phyloP scores from a whole-genome alignment of 2,797 vertebrate genomes.

The Xenops minutus region DNA sequence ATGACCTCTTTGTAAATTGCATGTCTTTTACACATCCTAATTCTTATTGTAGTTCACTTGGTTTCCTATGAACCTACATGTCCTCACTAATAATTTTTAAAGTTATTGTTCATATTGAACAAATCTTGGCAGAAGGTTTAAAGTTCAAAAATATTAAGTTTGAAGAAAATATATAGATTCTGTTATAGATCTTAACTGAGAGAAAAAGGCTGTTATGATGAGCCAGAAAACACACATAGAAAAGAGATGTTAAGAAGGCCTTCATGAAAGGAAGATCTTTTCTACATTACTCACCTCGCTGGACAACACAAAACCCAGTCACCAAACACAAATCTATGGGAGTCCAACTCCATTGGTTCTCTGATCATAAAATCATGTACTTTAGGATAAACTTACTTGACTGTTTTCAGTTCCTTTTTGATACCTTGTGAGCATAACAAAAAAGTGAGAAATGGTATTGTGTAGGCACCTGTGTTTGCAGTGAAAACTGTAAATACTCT shows the following conservation, averaged over 20 bases:
- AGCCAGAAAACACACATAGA: background rate
- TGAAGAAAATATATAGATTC: background rate
- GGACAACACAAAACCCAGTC: background rate
- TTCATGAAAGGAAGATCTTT: background rate
- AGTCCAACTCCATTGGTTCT: background rate
- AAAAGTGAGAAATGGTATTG: background rate
- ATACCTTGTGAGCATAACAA: background rate
- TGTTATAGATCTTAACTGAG: background rate
- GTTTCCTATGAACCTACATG: background rate
- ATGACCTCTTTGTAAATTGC: background rate
- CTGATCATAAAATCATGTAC: background rate
- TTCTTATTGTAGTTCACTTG: background rate
- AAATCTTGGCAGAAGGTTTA: background rate
- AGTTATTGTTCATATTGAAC: background rate
- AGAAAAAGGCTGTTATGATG: background rate
- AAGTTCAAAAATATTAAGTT: background rate
- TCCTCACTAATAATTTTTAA: background rate
- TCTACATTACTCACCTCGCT: background rate
- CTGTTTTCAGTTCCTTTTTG: background rate
- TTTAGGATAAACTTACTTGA: background rate
- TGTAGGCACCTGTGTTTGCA: background rate
- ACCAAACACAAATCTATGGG: background rate
- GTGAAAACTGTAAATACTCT: background rate
- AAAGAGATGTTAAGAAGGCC: background rate
- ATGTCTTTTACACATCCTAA: background rate